phyloP scores from a whole-genome alignment of 2,113 vertebrate species.

The Melozone crissalis region DNA sequence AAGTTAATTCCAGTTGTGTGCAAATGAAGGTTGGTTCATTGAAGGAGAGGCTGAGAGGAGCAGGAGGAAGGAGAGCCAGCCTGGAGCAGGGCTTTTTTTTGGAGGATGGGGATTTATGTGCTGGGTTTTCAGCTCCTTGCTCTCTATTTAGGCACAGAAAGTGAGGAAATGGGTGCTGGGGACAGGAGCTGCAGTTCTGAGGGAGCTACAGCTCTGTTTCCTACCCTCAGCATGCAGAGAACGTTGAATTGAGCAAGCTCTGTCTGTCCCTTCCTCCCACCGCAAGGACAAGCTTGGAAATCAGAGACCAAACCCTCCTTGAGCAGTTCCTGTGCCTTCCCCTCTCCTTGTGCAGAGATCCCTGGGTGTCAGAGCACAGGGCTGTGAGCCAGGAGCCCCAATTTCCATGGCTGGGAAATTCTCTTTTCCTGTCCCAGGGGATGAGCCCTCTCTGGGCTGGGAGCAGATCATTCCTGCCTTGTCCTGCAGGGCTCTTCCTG shows the following conservation, averaged over 20 bases:
- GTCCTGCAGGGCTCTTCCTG: background rate
- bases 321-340: rapidly evolving
- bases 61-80: background rate
- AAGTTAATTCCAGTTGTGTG: background rate
- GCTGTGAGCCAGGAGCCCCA: background rate
- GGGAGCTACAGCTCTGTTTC: background rate
- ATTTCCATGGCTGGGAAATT: background rate
- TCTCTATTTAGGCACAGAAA: background rate
- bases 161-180: background rate
- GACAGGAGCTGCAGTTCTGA: background rate
- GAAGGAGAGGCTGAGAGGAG: background rate
- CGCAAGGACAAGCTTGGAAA: background rate
- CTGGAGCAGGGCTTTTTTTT: background rate
- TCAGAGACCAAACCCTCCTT: rapidly evolving
- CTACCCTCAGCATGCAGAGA: background rate
- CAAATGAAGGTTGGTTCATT: background rate
- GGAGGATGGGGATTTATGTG: background rate
- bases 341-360: background rate
- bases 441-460: background rate
- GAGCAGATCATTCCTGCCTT: background rate
- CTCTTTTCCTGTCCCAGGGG: background rate
- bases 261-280: background rate
- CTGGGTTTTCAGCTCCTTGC: background rate
- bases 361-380: rapidly evolving
- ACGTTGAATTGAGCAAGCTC: rapidly evolving